Evolutionary conservation across 2,113 vertebrate species (phyloP).

Genomic region (Sinosuthora webbiana): DNA sequence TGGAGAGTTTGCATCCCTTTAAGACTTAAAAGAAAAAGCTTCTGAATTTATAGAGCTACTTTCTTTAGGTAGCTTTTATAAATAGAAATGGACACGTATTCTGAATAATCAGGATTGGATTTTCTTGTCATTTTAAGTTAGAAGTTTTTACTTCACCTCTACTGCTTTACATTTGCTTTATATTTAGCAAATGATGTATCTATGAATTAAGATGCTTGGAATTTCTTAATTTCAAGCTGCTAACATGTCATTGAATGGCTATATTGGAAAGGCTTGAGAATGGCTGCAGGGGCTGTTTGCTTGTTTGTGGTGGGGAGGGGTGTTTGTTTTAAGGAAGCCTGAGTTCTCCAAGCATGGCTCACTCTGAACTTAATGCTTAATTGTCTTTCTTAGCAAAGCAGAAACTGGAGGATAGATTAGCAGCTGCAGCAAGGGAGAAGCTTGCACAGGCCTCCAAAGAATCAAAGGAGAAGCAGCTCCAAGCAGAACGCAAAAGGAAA

Average conservation of each 20-base stretch:
- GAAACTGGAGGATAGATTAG: slow-evolving; percentile 94
- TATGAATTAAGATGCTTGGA: background rate
- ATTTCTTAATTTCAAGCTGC: background rate
- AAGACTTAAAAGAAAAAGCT: background rate
- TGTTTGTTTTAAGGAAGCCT: background rate
- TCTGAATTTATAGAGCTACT: background rate
- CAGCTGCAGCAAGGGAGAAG: slow-evolving; percentile 96
- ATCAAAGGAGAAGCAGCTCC: slow-evolving; percentile 96
- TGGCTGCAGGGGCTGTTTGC: background rate
- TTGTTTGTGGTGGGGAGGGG: background rate
- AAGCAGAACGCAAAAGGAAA: slow-evolving; percentile 95
- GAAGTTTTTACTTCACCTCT: background rate
- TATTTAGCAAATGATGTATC: background rate
- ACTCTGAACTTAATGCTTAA: background rate
- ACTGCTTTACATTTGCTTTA: background rate
- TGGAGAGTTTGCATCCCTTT: background rate
- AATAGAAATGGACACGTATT: background rate
- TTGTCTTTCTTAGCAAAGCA: slow-evolving; percentile 84
- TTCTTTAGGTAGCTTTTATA: background rate
- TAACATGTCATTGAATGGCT: background rate
- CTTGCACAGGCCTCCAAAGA: slow-evolving; percentile 97
- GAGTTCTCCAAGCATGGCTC: background rate
- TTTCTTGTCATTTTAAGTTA: background rate
- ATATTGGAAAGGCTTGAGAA: background rate
- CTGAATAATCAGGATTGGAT: background rate